These are phyloP conservation scores for Neopelma chrysocephalum DNA, from an alignment of 2,797 vertebrate species.

Conservation along the genomic window DNA sequence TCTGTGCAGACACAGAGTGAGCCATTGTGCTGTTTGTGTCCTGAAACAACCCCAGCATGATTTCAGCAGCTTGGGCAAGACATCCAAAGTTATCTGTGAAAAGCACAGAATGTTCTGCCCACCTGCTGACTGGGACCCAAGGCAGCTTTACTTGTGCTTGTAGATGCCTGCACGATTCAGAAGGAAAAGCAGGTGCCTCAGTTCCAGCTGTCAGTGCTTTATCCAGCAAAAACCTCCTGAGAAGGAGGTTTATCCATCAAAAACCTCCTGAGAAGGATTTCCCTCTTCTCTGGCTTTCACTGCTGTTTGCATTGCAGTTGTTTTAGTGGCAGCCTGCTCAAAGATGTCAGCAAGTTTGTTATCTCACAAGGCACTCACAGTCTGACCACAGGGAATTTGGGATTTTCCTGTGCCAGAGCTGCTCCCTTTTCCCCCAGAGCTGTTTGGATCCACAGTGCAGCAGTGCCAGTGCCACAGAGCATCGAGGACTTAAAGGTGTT, in stretches of 20 bases:
- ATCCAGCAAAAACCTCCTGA: neutral
- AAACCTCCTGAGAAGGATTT: conserved; percentile 7
- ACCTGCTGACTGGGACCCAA: neutral
- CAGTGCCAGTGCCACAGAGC: neutral
- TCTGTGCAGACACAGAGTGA: neutral
- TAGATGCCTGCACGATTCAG: neutral
- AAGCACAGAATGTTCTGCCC: neutral
- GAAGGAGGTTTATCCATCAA: neutral
- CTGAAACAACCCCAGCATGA: neutral
- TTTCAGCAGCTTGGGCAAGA: neutral
- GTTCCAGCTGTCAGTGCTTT: neutral
- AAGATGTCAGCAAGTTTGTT: neutral
- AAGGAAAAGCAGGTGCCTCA: neutral
- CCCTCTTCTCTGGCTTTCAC: neutral
- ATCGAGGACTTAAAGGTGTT: neutral
- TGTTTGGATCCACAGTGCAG: neutral
- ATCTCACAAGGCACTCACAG: neutral
- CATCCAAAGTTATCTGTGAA: neutral
- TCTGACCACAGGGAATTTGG: neutral
- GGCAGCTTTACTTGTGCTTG: neutral
- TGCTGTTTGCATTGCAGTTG: neutral
- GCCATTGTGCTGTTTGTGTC: neutral
- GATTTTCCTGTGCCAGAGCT: neutral
- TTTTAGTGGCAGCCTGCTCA: neutral
- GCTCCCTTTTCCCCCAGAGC: neutral